Percentiles rank a stretch among this genome's conserved stretches.
Conservation (phyloP, 2,113 vertebrate species). For the Reinhardtius hippoglossoides region DNA sequence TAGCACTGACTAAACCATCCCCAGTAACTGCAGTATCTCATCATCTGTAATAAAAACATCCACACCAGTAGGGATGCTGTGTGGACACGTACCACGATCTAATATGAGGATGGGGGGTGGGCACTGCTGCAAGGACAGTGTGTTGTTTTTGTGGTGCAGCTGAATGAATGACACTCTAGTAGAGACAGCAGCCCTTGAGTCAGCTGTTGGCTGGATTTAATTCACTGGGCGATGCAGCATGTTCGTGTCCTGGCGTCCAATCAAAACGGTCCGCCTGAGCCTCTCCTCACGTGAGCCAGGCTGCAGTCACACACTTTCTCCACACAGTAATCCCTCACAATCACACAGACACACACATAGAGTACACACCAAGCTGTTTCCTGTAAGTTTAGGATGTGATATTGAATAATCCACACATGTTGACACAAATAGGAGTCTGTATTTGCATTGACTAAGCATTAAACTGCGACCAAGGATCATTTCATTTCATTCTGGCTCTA, state of each 20-base stretch:
- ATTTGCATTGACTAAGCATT: constrained; percentile 54
- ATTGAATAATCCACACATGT: constrained; percentile 38
- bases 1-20: too few relatives aligned
- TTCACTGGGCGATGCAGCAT: constrained; percentile 58
- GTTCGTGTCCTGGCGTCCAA: constrained; percentile 44
- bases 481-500: constrained; percentile 36
- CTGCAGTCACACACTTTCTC: constrained; percentile 53
- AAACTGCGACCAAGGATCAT: constrained; percentile 28
- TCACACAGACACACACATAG: background rate
- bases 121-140: background rate
- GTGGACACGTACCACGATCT: background rate
- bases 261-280: constrained; percentile 70
- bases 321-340: constrained; percentile 63
- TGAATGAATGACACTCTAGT: constrained; percentile 43
- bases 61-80: background rate
- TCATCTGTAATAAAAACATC: background rate
- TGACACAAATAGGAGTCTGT: constrained; percentile 20
- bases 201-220: constrained; percentile 69
- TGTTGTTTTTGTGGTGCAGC: constrained; percentile 11
- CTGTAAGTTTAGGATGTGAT: constrained; percentile 19
- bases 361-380: constrained; percentile 11
- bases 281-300: constrained; percentile 64
- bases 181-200: constrained; percentile 49
- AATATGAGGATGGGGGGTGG: background rate
- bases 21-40: background rate